Evolutionary conservation across 37 sponge, comb jelly and placozoan species (phyloP).

Genomic region (Mnemiopsis leidyi): DNA sequence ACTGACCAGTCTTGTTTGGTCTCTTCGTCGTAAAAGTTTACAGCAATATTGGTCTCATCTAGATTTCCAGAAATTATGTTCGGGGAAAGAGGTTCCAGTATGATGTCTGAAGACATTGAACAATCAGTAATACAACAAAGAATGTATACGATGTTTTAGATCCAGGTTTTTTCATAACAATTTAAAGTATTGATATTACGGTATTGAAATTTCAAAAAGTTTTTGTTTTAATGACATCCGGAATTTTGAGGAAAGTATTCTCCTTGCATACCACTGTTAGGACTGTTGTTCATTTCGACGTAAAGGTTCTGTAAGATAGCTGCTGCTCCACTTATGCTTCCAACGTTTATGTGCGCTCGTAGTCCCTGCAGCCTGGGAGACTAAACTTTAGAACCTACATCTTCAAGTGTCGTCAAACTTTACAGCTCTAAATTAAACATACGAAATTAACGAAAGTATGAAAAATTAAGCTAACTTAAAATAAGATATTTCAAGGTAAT

Average conservation of each 20-base stretch:
- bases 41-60: not conserved
- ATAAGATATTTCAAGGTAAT: too few relatives aligned
- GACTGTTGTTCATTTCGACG: slow-evolving; percentile 56
- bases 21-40: slow-evolving; percentile 18
- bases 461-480: too few relatives aligned
- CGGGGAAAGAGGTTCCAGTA: slow-evolving; percentile 43
- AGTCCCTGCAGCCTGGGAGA: not conserved
- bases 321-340: not conserved
- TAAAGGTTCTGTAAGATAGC: slow-evolving; percentile 36
- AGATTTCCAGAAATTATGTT: not conserved
- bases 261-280: slow-evolving; percentile 47
- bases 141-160: not conserved
- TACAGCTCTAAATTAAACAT: too few relatives aligned
- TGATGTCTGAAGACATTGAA: slow-evolving; percentile 7
- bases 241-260: too few relatives aligned
- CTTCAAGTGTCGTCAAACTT: too few relatives aligned
- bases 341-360: not conserved
- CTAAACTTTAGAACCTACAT: too few relatives aligned
- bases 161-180: not conserved
- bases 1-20: slow-evolving; percentile 20
- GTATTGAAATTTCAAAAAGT: too few relatives aligned
- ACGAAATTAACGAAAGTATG: too few relatives aligned
- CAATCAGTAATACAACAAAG: not conserved
- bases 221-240: too few relatives aligned
- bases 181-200: too few relatives aligned